phyloP scores from a whole-genome alignment of 2,113 vertebrate genomes.

The Gyps fulvus region DNA sequence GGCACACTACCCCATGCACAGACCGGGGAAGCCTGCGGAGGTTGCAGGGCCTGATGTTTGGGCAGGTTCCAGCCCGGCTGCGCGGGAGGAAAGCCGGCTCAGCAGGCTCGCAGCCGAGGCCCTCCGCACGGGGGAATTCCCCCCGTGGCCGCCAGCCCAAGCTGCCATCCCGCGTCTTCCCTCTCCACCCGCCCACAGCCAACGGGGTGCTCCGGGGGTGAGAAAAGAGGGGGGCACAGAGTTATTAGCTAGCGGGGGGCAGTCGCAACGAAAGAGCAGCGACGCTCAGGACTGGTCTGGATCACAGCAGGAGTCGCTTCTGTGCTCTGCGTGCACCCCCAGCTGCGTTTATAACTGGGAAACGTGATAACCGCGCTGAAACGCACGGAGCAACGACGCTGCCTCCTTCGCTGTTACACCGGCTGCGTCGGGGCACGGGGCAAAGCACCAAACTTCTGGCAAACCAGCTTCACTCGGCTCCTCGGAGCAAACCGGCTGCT shows the following conservation, averaged over 20 bases:
- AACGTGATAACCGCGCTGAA: background rate
- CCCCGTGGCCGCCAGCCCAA: background rate
- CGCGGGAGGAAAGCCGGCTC: background rate
- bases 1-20: background rate
- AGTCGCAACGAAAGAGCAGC: background rate
- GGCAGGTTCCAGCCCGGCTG: background rate
- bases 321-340: fast-evolving
- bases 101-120: background rate
- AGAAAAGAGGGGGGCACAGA: background rate
- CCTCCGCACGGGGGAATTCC: background rate
- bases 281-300: fast-evolving
- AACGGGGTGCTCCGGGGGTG: fast-evolving
- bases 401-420: background rate
- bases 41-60: background rate
- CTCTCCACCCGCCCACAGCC: background rate
- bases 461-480: background rate
- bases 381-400: fast-evolving
- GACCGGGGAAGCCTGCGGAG: background rate
- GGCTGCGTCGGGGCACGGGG: fast-evolving
- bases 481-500: background rate
- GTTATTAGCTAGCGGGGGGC: background rate
- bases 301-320: background rate
- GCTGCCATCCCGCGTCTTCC: background rate
- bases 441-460: background rate
- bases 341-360: background rate